Base-by-base conservation (phyloP, 2,113 vertebrate species). In the Arothron firmamentum region DNA sequence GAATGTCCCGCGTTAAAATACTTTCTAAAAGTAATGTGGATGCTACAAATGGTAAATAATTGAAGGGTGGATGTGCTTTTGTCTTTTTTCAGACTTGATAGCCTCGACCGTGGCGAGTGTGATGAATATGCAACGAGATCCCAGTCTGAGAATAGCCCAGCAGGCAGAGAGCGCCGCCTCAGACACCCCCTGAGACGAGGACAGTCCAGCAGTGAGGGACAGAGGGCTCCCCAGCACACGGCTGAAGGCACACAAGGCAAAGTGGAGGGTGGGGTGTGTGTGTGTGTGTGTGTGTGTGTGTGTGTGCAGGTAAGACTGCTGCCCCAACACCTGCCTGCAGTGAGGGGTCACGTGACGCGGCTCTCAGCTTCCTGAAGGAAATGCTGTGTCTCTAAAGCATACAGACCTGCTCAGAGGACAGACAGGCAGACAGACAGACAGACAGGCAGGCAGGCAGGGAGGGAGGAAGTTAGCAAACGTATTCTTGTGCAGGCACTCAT, bases 121-220 rank as follows among this genome's bases (percentile, higher is more conserved):
- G 52, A 82, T 86, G 79, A 88, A 89, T 87, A 87, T 85, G 74
- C 82, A 87, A 84, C 77, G 78, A 83, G 81, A 48, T 59, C 64
- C 59, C 62, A 80, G 71, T 67, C 63, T 75, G 67, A 78, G 75
- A 82, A 88, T 82, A 76, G 74, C 83, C 76, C 72, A 61, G 70
- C 54, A 65, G 69, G 61, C 75, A 75, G 61, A 73, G 66, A 79
- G 80, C 69, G 70, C 82, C 81, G 84, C 76, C 74, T 82, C 72
- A 66, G 70, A 85, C 87, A 88, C 85, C 79, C 83, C 79, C 80
- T 84, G 78, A 80, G 78, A 79, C 78, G 83, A 69, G 80, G 67
- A 72, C 80, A 83, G 83, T 85, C 86, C 79, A 82, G 74, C 62
- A 74, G 56, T 79, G 74, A 82, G 79, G 75, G 28, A 2, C 28